Evolutionary conservation across 2,797 vertebrate genomes (phyloP).

Genomic region (Cuniculus paca): DNA sequence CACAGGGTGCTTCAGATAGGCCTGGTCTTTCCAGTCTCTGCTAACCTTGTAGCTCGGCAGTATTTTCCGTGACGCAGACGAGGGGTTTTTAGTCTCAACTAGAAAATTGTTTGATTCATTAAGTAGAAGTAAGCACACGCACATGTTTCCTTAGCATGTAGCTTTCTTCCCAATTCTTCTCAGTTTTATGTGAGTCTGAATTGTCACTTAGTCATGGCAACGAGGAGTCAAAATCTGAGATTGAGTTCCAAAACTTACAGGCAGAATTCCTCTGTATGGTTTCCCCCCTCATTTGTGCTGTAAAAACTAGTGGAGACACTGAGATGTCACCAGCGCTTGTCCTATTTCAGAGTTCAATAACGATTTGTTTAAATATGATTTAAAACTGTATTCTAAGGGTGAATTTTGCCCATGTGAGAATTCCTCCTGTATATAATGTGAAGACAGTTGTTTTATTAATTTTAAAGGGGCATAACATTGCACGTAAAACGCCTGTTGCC

Average conservation of each 20-base stretch:
- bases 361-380: not conserved
- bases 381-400: not conserved
- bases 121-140: not conserved
- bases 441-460: constrained; percentile 11
- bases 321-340: not conserved
- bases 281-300: not conserved
- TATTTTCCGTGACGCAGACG: not conserved
- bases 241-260: not conserved
- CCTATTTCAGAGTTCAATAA: not conserved
- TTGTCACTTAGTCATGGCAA: not conserved
- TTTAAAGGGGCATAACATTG: constrained; percentile 1
- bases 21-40: not conserved
- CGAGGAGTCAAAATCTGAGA: not conserved
- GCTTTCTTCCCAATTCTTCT: not conserved
- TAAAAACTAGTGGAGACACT: not conserved
- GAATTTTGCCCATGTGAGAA: not conserved
- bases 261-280: not conserved
- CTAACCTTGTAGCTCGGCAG: not conserved
- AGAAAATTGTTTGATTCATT: constrained; percentile 31
- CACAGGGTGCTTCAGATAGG: not conserved
- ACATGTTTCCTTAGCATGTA: not conserved
- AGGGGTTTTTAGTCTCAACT: not conserved
- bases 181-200: not conserved
- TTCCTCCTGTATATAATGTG: not conserved
- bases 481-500: not conserved